Percentiles rank a stretch among this genome's conserved stretches.
Conservation (phyloP, 1,140 invertebrate genomes). For the Lycorma delicatula region DNA sequence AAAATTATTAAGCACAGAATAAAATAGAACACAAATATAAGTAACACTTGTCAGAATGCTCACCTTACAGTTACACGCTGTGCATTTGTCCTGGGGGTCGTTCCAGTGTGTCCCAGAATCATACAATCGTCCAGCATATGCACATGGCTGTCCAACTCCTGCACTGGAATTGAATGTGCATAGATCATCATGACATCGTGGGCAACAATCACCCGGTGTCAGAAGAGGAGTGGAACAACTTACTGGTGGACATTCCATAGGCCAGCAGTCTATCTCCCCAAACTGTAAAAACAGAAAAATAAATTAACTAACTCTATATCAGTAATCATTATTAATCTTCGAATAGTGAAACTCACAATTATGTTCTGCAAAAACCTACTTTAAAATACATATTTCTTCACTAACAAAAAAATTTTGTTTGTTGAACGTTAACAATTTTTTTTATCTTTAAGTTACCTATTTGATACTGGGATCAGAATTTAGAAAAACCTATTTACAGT, state of each 20-base stretch:
- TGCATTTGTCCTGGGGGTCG: constrained; percentile 55
- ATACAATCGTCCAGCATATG: constrained; percentile 48
- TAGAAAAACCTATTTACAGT: too few species aligned
- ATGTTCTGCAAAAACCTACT: too few species aligned
- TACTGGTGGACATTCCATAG: constrained; percentile 68
- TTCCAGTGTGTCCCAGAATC: constrained; percentile 51
- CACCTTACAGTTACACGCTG: constrained; percentile 70
- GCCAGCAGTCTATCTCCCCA: constrained; percentile 84
- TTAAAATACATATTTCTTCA: too few species aligned
- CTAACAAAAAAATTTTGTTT: too few species aligned
- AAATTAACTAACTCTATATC: too few species aligned
- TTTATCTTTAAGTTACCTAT: too few species aligned
- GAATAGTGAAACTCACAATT: too few species aligned
- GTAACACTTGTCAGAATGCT: constrained; percentile 30
- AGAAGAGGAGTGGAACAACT: constrained; percentile 57
- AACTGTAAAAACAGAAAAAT: constrained; percentile 54
- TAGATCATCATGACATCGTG: constrained; percentile 56
- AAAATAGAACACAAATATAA: background rate
- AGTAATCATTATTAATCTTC: too few species aligned
- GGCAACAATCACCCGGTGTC: constrained; percentile 56
- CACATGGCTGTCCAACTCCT: constrained; percentile 39
- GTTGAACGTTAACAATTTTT: too few species aligned
- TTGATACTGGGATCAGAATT: too few species aligned
- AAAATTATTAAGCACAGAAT: background rate
- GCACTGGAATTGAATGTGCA: constrained; percentile 26